Base-by-base conservation (phyloP, 1,140 invertebrate genomes). In the Chironomus striatipennis region DNA sequence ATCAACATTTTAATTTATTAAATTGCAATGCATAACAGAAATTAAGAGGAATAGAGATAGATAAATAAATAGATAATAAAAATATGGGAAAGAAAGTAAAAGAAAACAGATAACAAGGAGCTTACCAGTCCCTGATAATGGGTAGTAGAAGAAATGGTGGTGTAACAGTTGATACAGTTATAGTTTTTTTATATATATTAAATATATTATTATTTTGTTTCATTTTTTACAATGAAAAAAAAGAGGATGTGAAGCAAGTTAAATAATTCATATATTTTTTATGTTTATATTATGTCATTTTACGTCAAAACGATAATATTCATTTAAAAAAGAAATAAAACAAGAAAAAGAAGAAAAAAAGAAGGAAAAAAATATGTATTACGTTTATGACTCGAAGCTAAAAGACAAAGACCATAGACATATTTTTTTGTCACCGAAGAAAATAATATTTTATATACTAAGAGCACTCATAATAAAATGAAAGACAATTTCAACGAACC, bases 401-500 rank as follows among this genome's bases (percentile, higher is more conserved):
- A 47, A 74, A n/a, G n/a, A 15, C 47, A n/a, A 77, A 76, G 47
- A 57, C 75, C 76, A 78, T 78, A 57, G 47, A 57, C 47, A 57
- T 57, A 81, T 81, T 81, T 80, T 79, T 83, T 80, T 81, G 81
- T 81, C 78, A 77, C 74, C 79, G 78, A 74, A 74, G 76, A 77
- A 43, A 6, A 42, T 42, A 17, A 17, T 17, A 73, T n/a, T n/a
- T n/a, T n/a, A n/a, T 15, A 43, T 42, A 43, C 9, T 17, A 2
- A 73, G 20, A n/a, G 20, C 0, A 73, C 18, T 34, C 15, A 18
- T 43, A 42, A 73, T 10, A 43, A 43, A 18, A 43, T 34, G 43
- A 42, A 42, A 18, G 34, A 42, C 17, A 73, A 85, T 86, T 87
- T 87, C 86, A 87, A 85, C 85, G 85, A 88, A 90, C 89, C 89